phyloP scores from a whole-genome alignment of 2,113 vertebrate species.

The Albula glossodonta region DNA sequence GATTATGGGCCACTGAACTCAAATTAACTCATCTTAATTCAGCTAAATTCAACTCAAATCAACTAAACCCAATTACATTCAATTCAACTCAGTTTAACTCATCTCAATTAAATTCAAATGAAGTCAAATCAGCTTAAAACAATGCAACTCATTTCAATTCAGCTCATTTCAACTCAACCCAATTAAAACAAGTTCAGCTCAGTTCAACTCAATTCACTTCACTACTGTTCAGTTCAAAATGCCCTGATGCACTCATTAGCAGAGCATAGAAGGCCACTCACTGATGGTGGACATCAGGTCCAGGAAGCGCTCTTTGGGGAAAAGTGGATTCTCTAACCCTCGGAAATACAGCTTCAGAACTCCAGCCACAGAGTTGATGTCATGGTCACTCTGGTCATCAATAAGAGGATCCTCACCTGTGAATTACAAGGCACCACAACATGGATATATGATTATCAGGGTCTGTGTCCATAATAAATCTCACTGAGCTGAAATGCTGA shows the following conservation, averaged over 20 bases:
- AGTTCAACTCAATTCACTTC: background rate
- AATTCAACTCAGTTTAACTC: background rate
- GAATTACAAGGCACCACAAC: background rate
- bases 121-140: too few relatives aligned
- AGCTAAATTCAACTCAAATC: background rate
- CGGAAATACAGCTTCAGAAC: slow-evolving; percentile 98
- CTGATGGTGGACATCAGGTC: slow-evolving; percentile 96
- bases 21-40: background rate
- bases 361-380: slow-evolving; percentile 96
- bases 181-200: background rate
- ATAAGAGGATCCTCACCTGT: slow-evolving; percentile 94
- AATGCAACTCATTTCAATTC: too few relatives aligned
- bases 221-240: background rate
- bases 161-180: too few relatives aligned
- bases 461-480: too few relatives aligned
- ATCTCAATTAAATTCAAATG: background rate
- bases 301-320: slow-evolving; percentile 96
- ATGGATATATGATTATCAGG: background rate
- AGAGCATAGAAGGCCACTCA: slow-evolving; percentile 68
- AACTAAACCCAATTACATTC: background rate
- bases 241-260: background rate
- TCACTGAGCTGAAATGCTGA: too few relatives aligned
- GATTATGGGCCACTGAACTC: background rate
- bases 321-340: slow-evolving; percentile 94
- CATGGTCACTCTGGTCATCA: slow-evolving; percentile 91